Percentiles rank a stretch among this genome's conserved stretches.
These are phyloP conservation scores for Chauna torquata DNA, from an alignment of 2,113 vertebrate species.

Conservation along the genomic window DNA sequence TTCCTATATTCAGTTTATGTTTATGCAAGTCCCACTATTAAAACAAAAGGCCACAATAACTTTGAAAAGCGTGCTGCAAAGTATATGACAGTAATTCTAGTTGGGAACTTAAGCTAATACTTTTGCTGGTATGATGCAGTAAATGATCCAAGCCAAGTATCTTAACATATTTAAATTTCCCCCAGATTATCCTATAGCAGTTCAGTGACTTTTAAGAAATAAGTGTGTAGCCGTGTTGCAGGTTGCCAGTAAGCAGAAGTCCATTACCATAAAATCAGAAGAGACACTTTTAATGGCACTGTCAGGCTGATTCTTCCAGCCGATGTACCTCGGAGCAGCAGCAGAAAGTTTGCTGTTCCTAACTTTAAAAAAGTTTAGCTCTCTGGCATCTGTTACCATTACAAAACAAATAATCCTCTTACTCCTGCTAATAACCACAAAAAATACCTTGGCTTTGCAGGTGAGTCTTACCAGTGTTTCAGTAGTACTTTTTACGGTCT, in stretches of 20 bases:
- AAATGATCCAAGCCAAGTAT: background rate
- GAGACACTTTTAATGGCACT: background rate
- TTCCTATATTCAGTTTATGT: background rate
- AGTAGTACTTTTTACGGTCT: background rate
- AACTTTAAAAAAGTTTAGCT: background rate
- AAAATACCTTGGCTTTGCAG: background rate
- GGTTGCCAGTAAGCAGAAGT: background rate
- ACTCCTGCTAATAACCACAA: background rate
- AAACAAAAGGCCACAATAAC: background rate
- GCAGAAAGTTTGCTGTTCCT: background rate
- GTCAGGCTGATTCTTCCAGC: background rate
- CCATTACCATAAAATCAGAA: background rate
- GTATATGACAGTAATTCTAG: background rate
- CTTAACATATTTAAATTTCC: background rate
- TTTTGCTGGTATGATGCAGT: background rate
- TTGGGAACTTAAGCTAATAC: background rate
- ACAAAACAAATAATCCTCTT: conserved; percentile 48
- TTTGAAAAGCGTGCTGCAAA: background rate
- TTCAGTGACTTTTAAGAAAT: background rate
- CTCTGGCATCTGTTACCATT: background rate
- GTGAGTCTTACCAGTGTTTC: background rate
- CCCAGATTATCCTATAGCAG: background rate
- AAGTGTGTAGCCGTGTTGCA: background rate
- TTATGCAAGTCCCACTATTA: background rate
- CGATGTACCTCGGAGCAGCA: background rate